Conservation (phyloP, 2,113 vertebrate genomes). For the Irena cyanogastra region DNA sequence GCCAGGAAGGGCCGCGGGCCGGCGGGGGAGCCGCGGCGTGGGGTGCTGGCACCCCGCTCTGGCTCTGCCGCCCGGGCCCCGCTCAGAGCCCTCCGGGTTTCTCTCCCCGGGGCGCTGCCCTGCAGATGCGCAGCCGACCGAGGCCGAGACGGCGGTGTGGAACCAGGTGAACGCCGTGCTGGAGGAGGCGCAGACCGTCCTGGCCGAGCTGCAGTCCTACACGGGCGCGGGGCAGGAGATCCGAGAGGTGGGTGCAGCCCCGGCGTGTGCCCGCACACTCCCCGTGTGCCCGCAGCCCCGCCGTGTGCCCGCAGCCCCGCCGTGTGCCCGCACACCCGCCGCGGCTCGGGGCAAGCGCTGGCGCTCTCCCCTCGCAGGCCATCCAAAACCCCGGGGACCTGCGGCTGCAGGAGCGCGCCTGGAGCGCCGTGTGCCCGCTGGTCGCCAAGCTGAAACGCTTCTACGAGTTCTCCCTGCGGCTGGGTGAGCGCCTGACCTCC, state of each 20-base stretch:
- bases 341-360: fast-evolving
- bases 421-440: conserved; percentile 90
- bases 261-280: fast-evolving
- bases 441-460: conserved; percentile 91
- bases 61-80: background rate
- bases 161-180: conserved; percentile 92
- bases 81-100: conserved; percentile 49
- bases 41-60: background rate
- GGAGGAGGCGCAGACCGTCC: conserved; percentile 86
- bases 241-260: conserved; percentile 78
- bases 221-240: conserved; percentile 90
- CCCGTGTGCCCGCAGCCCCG: too few relatives aligned
- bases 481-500: conserved; percentile 70
- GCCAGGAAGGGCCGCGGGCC: background rate
- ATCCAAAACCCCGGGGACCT: conserved; percentile 89
- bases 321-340: fast-evolving
- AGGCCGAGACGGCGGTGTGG: conserved; percentile 90
- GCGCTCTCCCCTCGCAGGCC: conserved; percentile 64
- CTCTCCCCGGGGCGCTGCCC: conserved; percentile 35
- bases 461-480: conserved; percentile 89
- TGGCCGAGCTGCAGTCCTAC: conserved; percentile 90
- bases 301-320: too few relatives aligned
- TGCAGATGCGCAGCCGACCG: conserved; percentile 89
- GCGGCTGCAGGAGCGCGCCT: conserved; percentile 88
- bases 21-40: background rate